These are phyloP conservation scores for Exephanes ischioxanthus DNA, from an alignment of 2,888 invertebrate genomes.

Conservation along the genomic window DNA sequence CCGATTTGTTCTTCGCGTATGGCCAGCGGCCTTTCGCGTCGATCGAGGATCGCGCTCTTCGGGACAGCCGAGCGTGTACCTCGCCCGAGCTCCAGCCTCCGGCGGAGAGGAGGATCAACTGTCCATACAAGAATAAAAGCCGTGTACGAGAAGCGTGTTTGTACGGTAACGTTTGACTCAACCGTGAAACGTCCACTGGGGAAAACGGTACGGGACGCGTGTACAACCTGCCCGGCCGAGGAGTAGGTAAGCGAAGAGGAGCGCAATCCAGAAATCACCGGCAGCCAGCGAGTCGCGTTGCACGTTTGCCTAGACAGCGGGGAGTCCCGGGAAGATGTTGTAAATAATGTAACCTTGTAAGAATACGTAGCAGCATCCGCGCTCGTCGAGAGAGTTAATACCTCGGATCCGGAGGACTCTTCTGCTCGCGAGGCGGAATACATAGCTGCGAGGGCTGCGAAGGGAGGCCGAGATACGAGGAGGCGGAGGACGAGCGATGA, in stretches of 20 bases:
- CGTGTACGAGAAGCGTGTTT: slow-evolving; percentile 44
- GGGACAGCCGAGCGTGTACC: slow-evolving; percentile 15
- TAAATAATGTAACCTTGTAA: slow-evolving; percentile 81
- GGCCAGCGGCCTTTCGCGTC: slow-evolving; percentile 43
- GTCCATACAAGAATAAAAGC: slow-evolving; percentile 8
- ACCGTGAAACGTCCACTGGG: slow-evolving; percentile 37
- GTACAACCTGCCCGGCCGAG: slow-evolving; percentile 48
- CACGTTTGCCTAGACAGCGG: slow-evolving; percentile 72
- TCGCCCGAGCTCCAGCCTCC: background rate
- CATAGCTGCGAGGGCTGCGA: slow-evolving; percentile 37
- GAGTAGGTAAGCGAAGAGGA: slow-evolving; percentile 61
- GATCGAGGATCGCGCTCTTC: background rate
- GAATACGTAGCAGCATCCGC: slow-evolving; percentile 73
- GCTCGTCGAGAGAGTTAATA: slow-evolving; percentile 78
- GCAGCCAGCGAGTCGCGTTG: slow-evolving; percentile 68
- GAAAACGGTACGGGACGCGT: slow-evolving; percentile 60
- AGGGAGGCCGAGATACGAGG: slow-evolving; percentile 45
- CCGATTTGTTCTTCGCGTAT: slow-evolving; percentile 62
- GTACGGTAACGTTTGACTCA: slow-evolving; percentile 50
- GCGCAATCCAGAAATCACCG: slow-evolving; percentile 53
- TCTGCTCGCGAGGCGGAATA: background rate
- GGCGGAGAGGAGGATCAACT: slow-evolving; percentile 14
- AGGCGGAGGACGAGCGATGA: slow-evolving; percentile 75
- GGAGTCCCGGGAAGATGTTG: slow-evolving; percentile 70
- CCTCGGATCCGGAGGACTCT: slow-evolving; percentile 76